Percentiles rank a stretch among this genome's conserved stretches.
These are phyloP conservation scores for Eonycteris spelaea DNA, from an alignment of 2,113 vertebrate genomes.

Conservation along the genomic window DNA sequence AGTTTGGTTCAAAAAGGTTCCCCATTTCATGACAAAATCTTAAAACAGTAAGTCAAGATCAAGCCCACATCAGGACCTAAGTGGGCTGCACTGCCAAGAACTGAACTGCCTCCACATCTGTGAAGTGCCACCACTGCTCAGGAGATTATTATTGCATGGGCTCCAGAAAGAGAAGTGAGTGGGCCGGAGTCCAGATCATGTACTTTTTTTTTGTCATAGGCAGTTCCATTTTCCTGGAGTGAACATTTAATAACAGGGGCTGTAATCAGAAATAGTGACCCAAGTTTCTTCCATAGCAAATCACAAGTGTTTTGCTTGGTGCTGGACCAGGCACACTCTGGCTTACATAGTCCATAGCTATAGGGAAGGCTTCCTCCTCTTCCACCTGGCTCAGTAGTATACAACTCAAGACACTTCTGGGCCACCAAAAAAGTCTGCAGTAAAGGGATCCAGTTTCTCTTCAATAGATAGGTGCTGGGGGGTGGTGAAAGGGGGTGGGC, in stretches of 20 bases:
- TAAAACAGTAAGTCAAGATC: not conserved
- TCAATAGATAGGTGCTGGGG: not conserved
- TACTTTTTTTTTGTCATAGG: not conserved
- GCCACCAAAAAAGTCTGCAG: not conserved
- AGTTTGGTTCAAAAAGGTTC: not conserved
- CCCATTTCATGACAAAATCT: conserved; percentile 21
- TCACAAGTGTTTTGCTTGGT: not conserved
- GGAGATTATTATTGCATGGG: not conserved
- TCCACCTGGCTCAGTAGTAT: not conserved
- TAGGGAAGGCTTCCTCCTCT: not conserved
- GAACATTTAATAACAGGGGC: not conserved
- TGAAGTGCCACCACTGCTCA: not conserved
- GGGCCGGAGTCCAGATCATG: not conserved
- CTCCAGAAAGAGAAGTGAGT: not conserved
- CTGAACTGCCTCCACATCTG: not conserved
- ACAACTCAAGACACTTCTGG: not conserved
- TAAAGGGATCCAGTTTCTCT: not conserved
- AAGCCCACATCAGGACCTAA: not conserved
- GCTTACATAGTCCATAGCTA: not conserved
- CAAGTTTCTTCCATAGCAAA: not conserved
- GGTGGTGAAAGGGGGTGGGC: too few species aligned
- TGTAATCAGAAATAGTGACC: not conserved
- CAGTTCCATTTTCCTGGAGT: not conserved
- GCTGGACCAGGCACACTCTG: not conserved
- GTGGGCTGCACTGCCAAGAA: not conserved